Evolutionary conservation across 2,797 vertebrate species (phyloP), one percentile per base, ranked within the genome.

Genomic region (Borostomias antarcticus): DNA sequence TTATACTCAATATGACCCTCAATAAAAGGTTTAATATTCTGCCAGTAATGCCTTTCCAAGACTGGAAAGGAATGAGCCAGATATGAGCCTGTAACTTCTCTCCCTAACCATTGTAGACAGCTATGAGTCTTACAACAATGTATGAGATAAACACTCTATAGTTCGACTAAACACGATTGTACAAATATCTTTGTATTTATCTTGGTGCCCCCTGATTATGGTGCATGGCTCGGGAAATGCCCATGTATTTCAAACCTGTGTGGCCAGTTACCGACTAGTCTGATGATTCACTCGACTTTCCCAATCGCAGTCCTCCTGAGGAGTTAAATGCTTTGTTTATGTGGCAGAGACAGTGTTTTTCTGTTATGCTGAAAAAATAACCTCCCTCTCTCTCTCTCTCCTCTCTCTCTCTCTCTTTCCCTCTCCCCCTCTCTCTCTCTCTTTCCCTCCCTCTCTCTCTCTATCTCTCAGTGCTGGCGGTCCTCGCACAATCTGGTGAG

Each of bases 271-370:
- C 48, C 40, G 73, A 66, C 29, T 26, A 48, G 51, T 48, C 6
- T 9, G 32, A 51, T 68, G 64, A 78, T 81, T 73, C 62, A 66
- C 37, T 50, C 13, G 8, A 0, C 43, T 60, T 62, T 58, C 51
- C 53, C 50, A 70, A 65, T 53, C 28, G 5, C 45, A 30, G 17
- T n/a, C 40, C 37, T 45, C 62, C 79, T 2, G 13, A 66, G 60
- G 51, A 82, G 76, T 67, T 64, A 73, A 74, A 64, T 2, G n/a
- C 52, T 73, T 83, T 76, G 80, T 88, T 89, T 89, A 85, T 76
- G 72, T 58, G 69, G 72, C 53, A 69, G 80, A 79, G 77, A 83
- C 62, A 59, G 57, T n/a, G 62, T 70, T 85, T 83, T 82, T 64
- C 60, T 60, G 50, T 11, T 51, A 66, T 75, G 72, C 73, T 78